phyloP scores from a whole-genome alignment of 92 coral and sea anemone genomes.

The Porites lobata region DNA sequence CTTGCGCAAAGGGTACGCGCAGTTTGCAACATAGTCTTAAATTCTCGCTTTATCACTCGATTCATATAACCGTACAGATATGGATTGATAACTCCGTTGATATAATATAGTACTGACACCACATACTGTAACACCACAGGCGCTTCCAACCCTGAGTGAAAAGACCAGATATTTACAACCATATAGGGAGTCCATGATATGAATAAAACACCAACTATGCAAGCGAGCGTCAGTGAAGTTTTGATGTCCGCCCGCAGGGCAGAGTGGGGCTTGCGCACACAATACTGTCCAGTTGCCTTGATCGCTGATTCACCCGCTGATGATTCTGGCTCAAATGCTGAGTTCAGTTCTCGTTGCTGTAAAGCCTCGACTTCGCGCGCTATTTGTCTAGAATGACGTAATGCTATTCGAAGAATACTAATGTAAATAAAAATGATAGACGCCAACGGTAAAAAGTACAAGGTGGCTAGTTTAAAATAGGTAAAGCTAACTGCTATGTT shows the following conservation, averaged over 20 bases:
- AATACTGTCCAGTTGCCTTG: conserved; percentile 77
- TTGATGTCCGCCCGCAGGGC: conserved; percentile 79
- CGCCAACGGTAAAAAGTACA: conserved; percentile 78
- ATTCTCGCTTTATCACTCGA: conserved; percentile 73
- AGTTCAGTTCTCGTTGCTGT: conserved; percentile 67
- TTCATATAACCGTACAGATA: conserved; percentile 86
- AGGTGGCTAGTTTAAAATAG: conserved; percentile 70
- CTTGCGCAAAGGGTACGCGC: not conserved
- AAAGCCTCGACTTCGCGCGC: conserved; percentile 79
- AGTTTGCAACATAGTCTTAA: conserved; percentile 48
- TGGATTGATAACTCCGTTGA: conserved; percentile 79
- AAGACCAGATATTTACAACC: conserved; percentile 74
- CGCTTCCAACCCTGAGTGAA: conserved; percentile 26
- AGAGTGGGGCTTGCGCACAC: conserved; percentile 90
- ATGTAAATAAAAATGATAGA: conserved; percentile 76
- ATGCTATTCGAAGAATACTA: conserved; percentile 75
- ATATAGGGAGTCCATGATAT: conserved; percentile 85
- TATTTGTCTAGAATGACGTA: conserved; percentile 87
- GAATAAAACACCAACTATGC: conserved; percentile 85
- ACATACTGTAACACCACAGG: conserved; percentile 45
- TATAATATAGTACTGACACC: conserved; percentile 73
- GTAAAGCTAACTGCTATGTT: conserved; percentile 66
- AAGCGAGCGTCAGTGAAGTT: conserved; percentile 73
- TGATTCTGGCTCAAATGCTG: conserved; percentile 29
- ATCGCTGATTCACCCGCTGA: conserved; percentile 44